Conservation (phyloP, 2,797 vertebrate species). For the Picus viridis region DNA sequence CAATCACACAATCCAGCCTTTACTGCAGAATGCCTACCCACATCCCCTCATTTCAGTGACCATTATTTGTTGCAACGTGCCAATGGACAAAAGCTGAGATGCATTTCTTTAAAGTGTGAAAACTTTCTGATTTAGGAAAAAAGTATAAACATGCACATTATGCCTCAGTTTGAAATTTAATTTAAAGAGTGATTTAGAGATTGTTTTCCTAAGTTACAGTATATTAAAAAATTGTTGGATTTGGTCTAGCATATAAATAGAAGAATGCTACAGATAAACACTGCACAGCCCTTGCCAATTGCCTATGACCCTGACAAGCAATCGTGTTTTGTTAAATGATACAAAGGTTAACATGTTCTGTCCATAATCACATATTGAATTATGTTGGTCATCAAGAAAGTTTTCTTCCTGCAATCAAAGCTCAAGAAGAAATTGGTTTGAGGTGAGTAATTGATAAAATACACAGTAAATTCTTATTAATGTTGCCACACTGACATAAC, state of each 20-base stretch:
- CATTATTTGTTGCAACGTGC: neutral
- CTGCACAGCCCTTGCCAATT: neutral
- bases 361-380: accelerated
- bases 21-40: neutral
- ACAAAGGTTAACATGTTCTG: neutral
- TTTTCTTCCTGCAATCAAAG: neutral
- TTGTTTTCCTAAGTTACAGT: neutral
- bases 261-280: neutral
- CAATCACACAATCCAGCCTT: neutral
- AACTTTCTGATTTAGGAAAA: neutral
- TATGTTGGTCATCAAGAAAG: neutral
- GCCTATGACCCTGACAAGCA: neutral
- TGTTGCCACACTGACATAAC: neutral
- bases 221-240: neutral
- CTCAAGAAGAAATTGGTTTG: neutral
- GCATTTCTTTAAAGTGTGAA: neutral
- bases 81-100: neutral
- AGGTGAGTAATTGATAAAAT: neutral
- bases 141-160: neutral
- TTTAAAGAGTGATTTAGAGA: neutral
- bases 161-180: neutral
- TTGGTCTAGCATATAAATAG: neutral
- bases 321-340: neutral
- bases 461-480: neutral
- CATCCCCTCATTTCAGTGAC: neutral